phyloP scores from a whole-genome alignment of 30 jellyfish, hydroid and myxozoan genomes.

The Turritopsis dohrnii region DNA sequence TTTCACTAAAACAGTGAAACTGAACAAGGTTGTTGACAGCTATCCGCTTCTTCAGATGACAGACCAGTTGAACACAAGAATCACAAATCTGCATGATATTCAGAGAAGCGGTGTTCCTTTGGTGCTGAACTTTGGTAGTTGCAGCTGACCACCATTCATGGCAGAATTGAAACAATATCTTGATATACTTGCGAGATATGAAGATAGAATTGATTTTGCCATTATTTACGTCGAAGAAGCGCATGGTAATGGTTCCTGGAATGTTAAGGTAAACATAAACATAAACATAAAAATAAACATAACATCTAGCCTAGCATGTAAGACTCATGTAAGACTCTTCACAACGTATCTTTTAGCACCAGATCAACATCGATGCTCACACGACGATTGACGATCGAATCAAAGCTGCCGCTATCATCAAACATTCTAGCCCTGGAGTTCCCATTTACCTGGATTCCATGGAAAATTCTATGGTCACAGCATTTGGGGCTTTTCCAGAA shows the following conservation, averaged over 20 bases:
- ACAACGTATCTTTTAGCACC: neutral
- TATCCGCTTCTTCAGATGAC: neutral
- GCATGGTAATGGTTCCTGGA: slow-evolving; percentile 12
- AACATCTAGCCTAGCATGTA: neutral
- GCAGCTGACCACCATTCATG: slow-evolving; percentile 40
- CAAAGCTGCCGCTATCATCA: neutral
- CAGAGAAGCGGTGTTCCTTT: slow-evolving; percentile 10
- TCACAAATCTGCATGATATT: neutral
- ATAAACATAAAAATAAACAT: neutral
- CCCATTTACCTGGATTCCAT: slow-evolving; percentile 20
- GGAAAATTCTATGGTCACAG: slow-evolving; percentile 14
- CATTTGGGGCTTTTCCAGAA: slow-evolving; percentile 41
- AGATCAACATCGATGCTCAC: neutral
- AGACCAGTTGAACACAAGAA: neutral
- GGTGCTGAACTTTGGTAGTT: slow-evolving; percentile 27
- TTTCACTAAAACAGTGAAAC: neutral
- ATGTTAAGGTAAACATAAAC: neutral
- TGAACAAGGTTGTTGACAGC: neutral
- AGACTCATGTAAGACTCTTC: neutral
- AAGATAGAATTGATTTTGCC: slow-evolving; percentile 10
- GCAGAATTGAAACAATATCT: slow-evolving; percentile 3
- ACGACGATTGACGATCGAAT: neutral
- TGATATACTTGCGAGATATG: neutral
- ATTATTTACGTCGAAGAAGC: slow-evolving; percentile 34
- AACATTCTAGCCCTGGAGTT: neutral